Evolutionary conservation across 2,888 invertebrate species (phyloP).

Genomic region (Erebia ligea): DNA sequence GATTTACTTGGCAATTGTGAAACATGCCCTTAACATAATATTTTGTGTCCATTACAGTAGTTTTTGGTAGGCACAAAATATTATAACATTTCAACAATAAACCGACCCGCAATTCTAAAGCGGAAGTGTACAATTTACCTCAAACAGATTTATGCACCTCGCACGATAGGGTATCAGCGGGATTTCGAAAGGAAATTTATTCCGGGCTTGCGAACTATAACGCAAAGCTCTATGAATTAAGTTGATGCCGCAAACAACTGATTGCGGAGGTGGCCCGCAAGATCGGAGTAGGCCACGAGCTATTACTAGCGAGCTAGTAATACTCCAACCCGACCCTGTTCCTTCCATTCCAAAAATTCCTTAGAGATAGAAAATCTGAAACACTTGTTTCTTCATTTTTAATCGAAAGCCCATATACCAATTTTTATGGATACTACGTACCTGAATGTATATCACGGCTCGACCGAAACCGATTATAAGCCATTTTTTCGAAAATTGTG

Average conservation of each 20-base stretch:
- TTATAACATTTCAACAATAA: conserved; percentile 20
- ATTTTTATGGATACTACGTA: too few relatives aligned
- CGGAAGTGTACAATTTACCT: conserved; percentile 36
- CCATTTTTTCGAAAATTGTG: too few relatives aligned
- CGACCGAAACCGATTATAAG: too few relatives aligned
- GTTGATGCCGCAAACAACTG: conserved; percentile 66
- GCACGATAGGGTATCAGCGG: conserved; percentile 49
- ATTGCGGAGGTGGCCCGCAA: conserved; percentile 62
- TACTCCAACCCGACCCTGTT: too few relatives aligned
- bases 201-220: conserved; percentile 52
- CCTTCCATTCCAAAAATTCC: too few relatives aligned
- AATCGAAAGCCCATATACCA: too few relatives aligned
- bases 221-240: conserved; percentile 68
- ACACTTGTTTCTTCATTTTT: too few relatives aligned
- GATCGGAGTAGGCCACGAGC: conserved; percentile 45
- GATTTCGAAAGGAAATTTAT: conserved; percentile 61
- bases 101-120: conserved; percentile 28
- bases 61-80: background rate
- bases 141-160: conserved; percentile 46
- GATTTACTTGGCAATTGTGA: too few relatives aligned
- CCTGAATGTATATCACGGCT: too few relatives aligned
- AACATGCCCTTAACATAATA: background rate
- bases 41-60: background rate
- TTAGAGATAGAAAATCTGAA: too few relatives aligned
- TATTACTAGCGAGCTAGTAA: background rate